Percentiles rank a stretch among this genome's conserved stretches.
Evolutionary conservation across 2,888 invertebrate genomes (phyloP).

Genomic region (Adineta ricciae): DNA sequence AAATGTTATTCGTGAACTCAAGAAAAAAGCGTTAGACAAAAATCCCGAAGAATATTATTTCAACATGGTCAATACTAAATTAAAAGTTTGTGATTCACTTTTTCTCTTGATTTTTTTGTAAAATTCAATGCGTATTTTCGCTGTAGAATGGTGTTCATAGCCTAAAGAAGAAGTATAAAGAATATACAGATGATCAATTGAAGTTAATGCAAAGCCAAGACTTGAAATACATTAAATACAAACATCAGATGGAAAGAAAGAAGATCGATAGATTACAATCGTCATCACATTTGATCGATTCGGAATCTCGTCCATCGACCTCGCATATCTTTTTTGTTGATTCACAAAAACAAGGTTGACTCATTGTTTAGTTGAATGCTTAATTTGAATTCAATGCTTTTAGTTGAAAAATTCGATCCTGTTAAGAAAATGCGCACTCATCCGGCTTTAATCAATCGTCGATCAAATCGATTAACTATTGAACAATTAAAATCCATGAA

Average conservation of each 20-base stretch:
- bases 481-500: constrained; percentile 46
- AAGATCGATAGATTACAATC: constrained; percentile 67
- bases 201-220: constrained; percentile 83
- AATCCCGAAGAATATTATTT: constrained; percentile 98
- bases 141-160: constrained; percentile 55
- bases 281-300: constrained; percentile 70
- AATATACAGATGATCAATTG: constrained; percentile 65
- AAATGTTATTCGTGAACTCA: constrained; percentile 67
- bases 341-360: constrained; percentile 55
- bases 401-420: constrained; percentile 58
- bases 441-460: constrained; percentile 60
- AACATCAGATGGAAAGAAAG: constrained; percentile 66
- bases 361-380: too few relatives aligned
- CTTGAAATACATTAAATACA: constrained; percentile 74
- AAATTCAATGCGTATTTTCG: too few relatives aligned
- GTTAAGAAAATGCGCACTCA: constrained; percentile 66
- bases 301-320: constrained; percentile 61
- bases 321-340: constrained; percentile 72
- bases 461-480: constrained; percentile 62
- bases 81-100: constrained; percentile 51
- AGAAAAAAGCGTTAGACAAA: constrained; percentile 72
- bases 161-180: constrained; percentile 59
- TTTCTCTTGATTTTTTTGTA: too few relatives aligned
- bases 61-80: constrained; percentile 82
- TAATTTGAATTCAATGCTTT: too few relatives aligned